Conservation (phyloP, 2,113 vertebrate species). For the Ceyx margarethae region DNA sequence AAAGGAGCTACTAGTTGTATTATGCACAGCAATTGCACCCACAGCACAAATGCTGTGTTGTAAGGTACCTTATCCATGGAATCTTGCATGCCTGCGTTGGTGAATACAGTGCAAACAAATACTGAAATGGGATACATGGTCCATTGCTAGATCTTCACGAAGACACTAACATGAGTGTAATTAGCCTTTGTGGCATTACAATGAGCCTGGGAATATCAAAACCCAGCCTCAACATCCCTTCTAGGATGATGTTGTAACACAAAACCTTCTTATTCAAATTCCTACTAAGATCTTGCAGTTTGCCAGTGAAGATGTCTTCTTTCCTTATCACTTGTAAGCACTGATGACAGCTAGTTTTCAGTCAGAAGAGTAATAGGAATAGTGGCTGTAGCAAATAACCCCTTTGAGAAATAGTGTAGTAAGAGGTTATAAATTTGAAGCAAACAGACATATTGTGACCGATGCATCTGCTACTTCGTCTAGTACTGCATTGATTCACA, state of each 20-base stretch:
- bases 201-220: not conserved
- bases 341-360: not conserved
- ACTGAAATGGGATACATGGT: not conserved
- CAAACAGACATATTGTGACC: not conserved
- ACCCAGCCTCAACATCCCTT: not conserved
- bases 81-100: not conserved
- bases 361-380: not conserved
- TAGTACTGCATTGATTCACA: not conserved
- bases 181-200: not conserved
- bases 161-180: not conserved
- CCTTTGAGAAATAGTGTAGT: conserved; percentile 20
- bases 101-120: not conserved
- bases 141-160: not conserved
- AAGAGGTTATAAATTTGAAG: conserved; percentile 23
- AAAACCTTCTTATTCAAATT: not conserved
- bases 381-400: conserved; percentile 1
- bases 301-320: not conserved
- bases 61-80: not conserved
- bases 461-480: not conserved
- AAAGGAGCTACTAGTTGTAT: not conserved
- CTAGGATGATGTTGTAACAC: not conserved
- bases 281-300: not conserved
- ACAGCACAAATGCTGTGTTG: not conserved
- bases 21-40: not conserved
- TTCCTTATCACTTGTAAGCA: not conserved